Conservation (phyloP, 2,113 vertebrate genomes). For the Calonectris borealis region DNA sequence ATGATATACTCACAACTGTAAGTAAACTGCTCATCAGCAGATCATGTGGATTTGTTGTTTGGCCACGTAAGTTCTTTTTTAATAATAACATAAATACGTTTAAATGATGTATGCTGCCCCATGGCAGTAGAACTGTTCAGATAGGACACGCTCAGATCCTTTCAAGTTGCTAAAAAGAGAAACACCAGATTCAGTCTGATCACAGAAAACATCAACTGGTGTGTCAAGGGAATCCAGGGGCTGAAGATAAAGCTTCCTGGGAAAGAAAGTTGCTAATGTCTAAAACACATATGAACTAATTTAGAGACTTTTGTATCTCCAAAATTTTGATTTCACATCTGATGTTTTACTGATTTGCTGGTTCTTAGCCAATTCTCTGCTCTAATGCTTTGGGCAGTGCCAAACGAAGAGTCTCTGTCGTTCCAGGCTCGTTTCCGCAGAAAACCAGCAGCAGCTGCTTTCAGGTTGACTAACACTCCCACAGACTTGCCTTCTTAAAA, state of each 20-base stretch:
- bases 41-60: background rate
- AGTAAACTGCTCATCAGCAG: background rate
- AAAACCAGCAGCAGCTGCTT: background rate
- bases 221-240: background rate
- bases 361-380: background rate
- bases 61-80: background rate
- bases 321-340: background rate
- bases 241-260: background rate
- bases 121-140: background rate
- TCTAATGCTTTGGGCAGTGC: background rate
- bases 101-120: background rate
- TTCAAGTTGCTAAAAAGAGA: background rate
- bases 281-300: background rate
- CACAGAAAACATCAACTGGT: background rate
- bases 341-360: background rate
- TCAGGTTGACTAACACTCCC: background rate
- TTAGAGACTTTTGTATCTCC: background rate
- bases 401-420: background rate
- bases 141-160: background rate
- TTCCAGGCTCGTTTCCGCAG: background rate
- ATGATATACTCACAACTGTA: background rate
- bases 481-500: background rate
- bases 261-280: background rate
- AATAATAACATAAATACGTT: background rate
- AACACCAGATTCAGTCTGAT: background rate